These are phyloP conservation scores for Apteryx owenii DNA, from an alignment of 2,113 vertebrate genomes.

Conservation along the genomic window DNA sequence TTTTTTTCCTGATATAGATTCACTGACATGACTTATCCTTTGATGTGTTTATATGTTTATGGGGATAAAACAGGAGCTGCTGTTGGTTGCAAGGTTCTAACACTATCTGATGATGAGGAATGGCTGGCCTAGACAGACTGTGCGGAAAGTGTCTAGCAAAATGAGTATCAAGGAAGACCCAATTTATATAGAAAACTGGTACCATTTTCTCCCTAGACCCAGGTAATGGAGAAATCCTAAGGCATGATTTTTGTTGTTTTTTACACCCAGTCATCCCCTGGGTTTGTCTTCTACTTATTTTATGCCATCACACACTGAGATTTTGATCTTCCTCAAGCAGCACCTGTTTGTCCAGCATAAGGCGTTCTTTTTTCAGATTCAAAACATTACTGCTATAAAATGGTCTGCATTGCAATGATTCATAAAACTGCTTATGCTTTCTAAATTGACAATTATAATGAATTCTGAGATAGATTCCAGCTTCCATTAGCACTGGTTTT, in stretches of 20 bases:
- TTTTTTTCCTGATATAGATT: not conserved
- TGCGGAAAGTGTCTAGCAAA: not conserved
- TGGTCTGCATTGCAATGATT: not conserved
- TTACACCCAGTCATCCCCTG: not conserved
- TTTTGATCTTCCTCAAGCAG: not conserved
- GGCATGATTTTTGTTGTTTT: not conserved
- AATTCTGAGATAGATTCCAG: not conserved
- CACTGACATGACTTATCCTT: not conserved
- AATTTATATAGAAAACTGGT: not conserved
- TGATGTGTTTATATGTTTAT: not conserved
- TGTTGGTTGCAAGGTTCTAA: not conserved
- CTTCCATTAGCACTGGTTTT: not conserved
- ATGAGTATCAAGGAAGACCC: not conserved
- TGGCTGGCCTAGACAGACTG: not conserved
- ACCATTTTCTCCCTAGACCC: not conserved
- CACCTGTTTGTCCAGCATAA: not conserved
- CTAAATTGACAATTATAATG: not conserved
- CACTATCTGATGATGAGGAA: not conserved
- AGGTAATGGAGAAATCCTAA: not conserved
- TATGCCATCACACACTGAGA: not conserved
- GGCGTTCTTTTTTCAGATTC: not conserved
- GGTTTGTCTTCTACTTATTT: not conserved
- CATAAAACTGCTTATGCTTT: not conserved
- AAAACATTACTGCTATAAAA: not conserved
- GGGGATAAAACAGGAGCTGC: not conserved